These are phyloP conservation scores for Graptemys geographica DNA, from an alignment of 2,797 vertebrate species.

Conservation along the genomic window DNA sequence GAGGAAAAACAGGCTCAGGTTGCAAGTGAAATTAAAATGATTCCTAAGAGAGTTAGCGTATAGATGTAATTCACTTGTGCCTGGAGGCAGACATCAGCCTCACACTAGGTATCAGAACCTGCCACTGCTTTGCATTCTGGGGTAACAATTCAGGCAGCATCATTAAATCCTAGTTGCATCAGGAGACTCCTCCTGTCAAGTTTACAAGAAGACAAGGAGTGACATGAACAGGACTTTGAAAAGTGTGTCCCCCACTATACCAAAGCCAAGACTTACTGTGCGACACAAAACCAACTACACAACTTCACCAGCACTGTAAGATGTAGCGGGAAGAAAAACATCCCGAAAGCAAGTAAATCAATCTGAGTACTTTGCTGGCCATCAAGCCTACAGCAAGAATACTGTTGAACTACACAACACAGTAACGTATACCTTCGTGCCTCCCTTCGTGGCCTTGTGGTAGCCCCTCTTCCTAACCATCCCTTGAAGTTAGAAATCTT, in stretches of 20 bases:
- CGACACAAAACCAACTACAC: neutral
- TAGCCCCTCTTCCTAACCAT: neutral
- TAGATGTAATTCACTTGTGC: neutral
- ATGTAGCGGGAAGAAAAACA: neutral
- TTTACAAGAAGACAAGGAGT: fast-evolving
- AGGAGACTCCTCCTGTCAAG: neutral
- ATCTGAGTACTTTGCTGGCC: neutral
- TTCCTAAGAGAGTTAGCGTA: neutral
- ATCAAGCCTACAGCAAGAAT: neutral
- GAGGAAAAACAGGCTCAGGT: neutral
- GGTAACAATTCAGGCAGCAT: neutral
- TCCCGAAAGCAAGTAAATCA: constrained; percentile 17
- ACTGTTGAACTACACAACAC: neutral
- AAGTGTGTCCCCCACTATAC: neutral
- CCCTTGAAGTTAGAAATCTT: neutral
- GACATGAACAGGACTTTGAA: neutral
- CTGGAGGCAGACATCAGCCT: neutral
- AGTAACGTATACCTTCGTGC: neutral
- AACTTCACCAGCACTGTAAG: constrained; percentile 55
- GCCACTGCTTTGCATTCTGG: neutral
- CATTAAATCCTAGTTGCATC: neutral
- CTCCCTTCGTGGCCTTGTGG: neutral
- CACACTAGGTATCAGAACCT: neutral
- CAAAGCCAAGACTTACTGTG: neutral
- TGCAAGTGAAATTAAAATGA: neutral